A percentile compares a stretch with the other conserved stretches of the same genome.
Conservation (phyloP, 30 jellyfish, hydroid and myxozoan genomes). For the Rhopilema esculentum region DNA sequence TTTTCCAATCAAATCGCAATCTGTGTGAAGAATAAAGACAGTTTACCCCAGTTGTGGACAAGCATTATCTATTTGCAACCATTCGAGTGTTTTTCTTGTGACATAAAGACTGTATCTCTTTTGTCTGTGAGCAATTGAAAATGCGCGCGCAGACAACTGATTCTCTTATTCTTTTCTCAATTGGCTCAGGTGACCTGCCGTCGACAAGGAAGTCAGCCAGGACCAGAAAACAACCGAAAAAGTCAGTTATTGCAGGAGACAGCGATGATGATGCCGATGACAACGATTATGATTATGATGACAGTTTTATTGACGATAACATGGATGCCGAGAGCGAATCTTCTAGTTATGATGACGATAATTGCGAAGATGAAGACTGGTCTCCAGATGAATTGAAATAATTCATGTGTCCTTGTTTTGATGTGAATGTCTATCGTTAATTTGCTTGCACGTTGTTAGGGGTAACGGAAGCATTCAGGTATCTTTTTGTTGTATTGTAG, state of each 20-base stretch:
- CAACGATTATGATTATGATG: conserved; percentile 66
- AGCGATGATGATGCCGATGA: conserved; percentile 70
- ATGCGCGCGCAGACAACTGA: no score
- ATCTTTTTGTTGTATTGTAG: no score
- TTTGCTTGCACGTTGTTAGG: not conserved
- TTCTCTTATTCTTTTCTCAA: no score
- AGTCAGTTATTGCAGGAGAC: conserved; percentile 50
- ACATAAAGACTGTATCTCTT: no score
- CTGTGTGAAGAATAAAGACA: no score
- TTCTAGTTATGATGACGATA: conserved; percentile 40
- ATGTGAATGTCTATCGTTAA: not conserved
- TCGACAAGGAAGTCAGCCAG: conserved; percentile 64
- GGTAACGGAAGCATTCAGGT: no score
- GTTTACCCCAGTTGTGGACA: no score
- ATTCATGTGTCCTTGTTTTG: not conserved
- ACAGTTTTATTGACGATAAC: conserved; percentile 70
- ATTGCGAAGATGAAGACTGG: conserved; percentile 57
- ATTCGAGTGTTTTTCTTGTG: no score
- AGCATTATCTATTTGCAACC: no score
- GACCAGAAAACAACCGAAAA: conserved; percentile 16
- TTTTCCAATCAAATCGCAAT: no score
- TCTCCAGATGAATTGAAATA: conserved; percentile 36
- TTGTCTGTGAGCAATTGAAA: no score
- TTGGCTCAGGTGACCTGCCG: no score
- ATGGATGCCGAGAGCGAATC: conserved; percentile 38